Conservation (phyloP, 2,797 vertebrate genomes). For the Florisuga fusca region DNA sequence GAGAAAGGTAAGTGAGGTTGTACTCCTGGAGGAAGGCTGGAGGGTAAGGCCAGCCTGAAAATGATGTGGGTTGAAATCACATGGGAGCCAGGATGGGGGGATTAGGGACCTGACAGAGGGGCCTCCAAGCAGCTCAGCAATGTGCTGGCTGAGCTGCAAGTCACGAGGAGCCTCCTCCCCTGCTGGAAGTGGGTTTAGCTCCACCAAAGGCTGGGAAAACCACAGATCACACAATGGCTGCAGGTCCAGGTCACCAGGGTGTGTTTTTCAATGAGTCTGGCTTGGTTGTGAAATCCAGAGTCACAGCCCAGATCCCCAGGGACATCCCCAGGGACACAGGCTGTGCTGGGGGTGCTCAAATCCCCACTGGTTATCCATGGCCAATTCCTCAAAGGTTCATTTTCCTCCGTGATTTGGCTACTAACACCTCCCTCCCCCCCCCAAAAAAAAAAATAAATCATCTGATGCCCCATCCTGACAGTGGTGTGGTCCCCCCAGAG, state of each 20-base stretch:
- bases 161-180: conserved; percentile 24
- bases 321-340: background rate
- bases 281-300: background rate
- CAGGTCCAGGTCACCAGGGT: background rate
- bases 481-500: fast-evolving
- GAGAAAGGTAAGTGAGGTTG: background rate
- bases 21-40: background rate
- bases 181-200: background rate
- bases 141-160: background rate
- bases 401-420: background rate
- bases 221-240: background rate
- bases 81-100: background rate
- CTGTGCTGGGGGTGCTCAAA: background rate
- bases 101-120: background rate
- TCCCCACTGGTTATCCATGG: fast-evolving
- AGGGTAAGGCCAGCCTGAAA: background rate
- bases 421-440: background rate
- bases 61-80: background rate
- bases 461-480: background rate
- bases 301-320: background rate
- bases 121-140: background rate
- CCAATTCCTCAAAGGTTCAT: background rate
- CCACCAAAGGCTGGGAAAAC: background rate
- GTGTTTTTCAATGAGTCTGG: background rate
- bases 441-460: background rate